Conservation (phyloP, 2,888 invertebrate genomes). For the Amphipyra berbera region DNA sequence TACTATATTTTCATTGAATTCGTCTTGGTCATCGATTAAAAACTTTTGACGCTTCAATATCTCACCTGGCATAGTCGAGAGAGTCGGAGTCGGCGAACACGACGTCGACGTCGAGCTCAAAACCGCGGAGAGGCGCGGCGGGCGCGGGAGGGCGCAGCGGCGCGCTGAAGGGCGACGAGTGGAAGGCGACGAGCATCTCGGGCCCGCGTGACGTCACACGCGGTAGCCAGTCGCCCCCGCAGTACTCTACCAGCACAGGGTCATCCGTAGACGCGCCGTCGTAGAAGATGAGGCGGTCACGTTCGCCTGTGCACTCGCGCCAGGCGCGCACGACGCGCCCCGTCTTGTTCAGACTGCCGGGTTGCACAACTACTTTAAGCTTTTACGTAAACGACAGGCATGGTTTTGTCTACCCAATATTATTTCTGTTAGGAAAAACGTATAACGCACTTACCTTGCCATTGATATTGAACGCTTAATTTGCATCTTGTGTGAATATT, state of each 20-base stretch:
- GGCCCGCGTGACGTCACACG: slow-evolving; percentile 92
- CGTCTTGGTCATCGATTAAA: neutral
- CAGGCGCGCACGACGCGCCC: slow-evolving; percentile 93
- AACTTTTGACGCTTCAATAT: neutral
- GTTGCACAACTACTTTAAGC: neutral
- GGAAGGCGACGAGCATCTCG: slow-evolving; percentile 96
- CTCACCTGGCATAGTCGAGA: slow-evolving; percentile 93
- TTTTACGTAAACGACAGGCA: neutral
- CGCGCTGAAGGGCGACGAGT: slow-evolving; percentile 95
- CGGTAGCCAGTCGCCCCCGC: slow-evolving; percentile 96
- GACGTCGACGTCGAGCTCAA: slow-evolving; percentile 95
- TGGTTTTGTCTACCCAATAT: too few relatives aligned
- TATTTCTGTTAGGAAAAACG: neutral
- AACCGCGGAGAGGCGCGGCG: slow-evolving; percentile 93
- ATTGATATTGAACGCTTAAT: slow-evolving; percentile 91
- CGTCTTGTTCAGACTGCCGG: slow-evolving; percentile 91
- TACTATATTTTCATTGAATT: too few relatives aligned
- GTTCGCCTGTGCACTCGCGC: slow-evolving; percentile 95
- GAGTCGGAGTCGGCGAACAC: slow-evolving; percentile 97
- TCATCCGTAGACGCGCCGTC: slow-evolving; percentile 96
- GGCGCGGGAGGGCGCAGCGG: slow-evolving; percentile 91
- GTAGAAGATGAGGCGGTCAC: slow-evolving; percentile 95
- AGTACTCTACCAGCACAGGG: slow-evolving; percentile 95
- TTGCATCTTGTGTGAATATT: slow-evolving; percentile 93
- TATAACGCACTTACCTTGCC: slow-evolving; percentile 84